Percentiles rank a stretch among this genome's conserved stretches.
These are phyloP conservation scores for Phataginus tetradactyla DNA, from an alignment of 2,797 vertebrate genomes.

Conservation along the genomic window DNA sequence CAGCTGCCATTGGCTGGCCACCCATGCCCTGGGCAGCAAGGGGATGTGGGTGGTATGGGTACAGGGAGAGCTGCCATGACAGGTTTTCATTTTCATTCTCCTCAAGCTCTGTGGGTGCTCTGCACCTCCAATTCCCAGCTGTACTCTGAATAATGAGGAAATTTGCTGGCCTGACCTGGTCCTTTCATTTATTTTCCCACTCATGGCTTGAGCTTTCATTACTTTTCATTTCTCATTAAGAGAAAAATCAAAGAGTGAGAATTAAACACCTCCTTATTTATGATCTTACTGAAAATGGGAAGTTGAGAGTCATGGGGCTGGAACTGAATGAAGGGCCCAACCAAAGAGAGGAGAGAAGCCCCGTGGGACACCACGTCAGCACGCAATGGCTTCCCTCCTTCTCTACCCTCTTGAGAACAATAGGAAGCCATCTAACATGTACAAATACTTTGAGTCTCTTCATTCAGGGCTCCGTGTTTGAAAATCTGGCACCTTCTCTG, in stretches of 20 bases:
- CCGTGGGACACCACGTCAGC: rapidly evolving
- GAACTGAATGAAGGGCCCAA: not conserved
- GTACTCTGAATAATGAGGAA: not conserved
- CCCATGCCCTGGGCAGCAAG: not conserved
- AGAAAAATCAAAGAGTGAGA: slow-evolving; percentile 54
- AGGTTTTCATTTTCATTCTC: not conserved
- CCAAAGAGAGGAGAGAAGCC: rapidly evolving
- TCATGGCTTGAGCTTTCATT: slow-evolving; percentile 23
- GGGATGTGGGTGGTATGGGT: not conserved
- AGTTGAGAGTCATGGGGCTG: not conserved
- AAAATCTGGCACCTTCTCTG: not conserved
- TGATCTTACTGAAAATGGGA: slow-evolving; percentile 13
- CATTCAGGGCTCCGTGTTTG: not conserved
- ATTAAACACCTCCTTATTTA: slow-evolving; percentile 63
- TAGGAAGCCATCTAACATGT: not conserved
- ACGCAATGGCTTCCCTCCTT: rapidly evolving
- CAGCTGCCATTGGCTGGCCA: not conserved
- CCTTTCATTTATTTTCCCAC: not conserved
- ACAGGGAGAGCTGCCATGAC: rapidly evolving
- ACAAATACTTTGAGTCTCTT: not conserved
- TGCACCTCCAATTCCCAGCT: not conserved
- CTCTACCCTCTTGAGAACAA: not conserved
- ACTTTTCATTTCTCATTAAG: slow-evolving; percentile 62
- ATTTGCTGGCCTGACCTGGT: not conserved
- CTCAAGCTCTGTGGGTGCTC: not conserved